Evolutionary conservation across 2,888 invertebrate species (phyloP).

Genomic region (Drosophila atripex): DNA sequence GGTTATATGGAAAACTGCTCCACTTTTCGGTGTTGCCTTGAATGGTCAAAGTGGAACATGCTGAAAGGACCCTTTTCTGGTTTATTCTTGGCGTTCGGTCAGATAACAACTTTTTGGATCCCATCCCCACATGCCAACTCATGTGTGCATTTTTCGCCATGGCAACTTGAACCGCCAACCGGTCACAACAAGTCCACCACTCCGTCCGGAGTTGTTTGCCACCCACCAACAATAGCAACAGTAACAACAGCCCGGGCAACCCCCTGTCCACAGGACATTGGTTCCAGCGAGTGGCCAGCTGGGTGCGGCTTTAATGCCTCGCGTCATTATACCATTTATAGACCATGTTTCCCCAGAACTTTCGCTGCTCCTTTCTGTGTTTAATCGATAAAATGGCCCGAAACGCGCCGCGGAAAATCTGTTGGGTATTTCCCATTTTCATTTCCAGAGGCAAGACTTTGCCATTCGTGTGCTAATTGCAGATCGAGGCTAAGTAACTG

Average conservation of each 20-base stretch:
- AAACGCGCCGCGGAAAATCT: constrained; percentile 17
- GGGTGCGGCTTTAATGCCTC: constrained; percentile 69
- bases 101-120: constrained; percentile 21
- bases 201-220: constrained; percentile 56
- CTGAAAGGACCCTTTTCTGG: constrained; percentile 4
- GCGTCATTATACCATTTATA: constrained; percentile 75
- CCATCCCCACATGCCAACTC: constrained; percentile 13
- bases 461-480: constrained; percentile 46
- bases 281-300: constrained; percentile 30
- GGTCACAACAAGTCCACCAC: constrained; percentile 41
- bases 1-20: constrained; percentile 23
- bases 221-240: constrained; percentile 45
- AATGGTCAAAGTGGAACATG: constrained; percentile 13
- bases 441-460: constrained; percentile 11
- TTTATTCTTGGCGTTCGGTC: constrained; percentile 13
- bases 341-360: constrained; percentile 48
- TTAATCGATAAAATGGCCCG: constrained; percentile 61
- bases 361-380: constrained; percentile 58
- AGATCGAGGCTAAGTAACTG: constrained; percentile 57
- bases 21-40: constrained; percentile 25
- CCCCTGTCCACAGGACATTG: constrained; percentile 31
- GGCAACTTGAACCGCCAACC: constrained; percentile 36
- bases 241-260: constrained; percentile 22
- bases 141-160: constrained; percentile 19
- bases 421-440: constrained; percentile 18